A percentile compares a stretch with the other conserved stretches of the same genome.
Evolutionary conservation across 2,888 invertebrate species (phyloP).

Genomic region (Phorcus lineatus): DNA sequence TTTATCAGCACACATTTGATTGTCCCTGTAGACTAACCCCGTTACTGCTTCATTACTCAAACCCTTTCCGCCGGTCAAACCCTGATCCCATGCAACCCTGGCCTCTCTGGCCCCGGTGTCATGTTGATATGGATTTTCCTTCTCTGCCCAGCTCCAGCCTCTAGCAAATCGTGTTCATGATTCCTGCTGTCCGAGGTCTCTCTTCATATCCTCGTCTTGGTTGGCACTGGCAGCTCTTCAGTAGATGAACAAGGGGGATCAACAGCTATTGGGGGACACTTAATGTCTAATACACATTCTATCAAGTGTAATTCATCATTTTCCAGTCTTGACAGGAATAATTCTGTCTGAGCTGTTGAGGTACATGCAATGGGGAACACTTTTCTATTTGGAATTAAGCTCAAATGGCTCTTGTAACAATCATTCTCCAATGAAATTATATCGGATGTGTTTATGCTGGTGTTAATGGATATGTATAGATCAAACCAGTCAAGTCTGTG

Average conservation of each 20-base stretch:
- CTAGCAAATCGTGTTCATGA: background rate
- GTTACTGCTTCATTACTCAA: slow-evolving; percentile 17
- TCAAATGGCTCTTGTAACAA: too few species aligned
- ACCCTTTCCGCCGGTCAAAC: background rate
- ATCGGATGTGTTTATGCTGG: too few species aligned
- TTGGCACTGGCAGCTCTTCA: background rate
- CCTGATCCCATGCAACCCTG: background rate
- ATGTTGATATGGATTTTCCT: slow-evolving; percentile 1
- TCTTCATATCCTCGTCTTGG: background rate
- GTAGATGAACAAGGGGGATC: background rate
- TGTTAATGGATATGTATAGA: too few species aligned
- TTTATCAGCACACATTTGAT: too few species aligned
- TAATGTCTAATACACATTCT: slow-evolving; percentile 8
- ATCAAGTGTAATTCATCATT: slow-evolving; percentile 13
- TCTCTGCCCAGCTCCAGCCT: background rate
- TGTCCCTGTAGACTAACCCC: background rate
- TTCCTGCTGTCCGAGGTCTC: background rate
- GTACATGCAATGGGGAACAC: too few species aligned
- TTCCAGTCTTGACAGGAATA: too few species aligned
- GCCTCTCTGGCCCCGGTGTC: background rate
- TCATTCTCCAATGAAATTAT: too few species aligned
- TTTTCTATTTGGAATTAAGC: too few species aligned
- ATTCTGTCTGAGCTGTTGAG: too few species aligned
- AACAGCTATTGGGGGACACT: background rate
- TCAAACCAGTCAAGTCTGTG: too few species aligned